phyloP scores from a whole-genome alignment of 2,888 invertebrate species.

The Hydriomena furcata region DNA sequence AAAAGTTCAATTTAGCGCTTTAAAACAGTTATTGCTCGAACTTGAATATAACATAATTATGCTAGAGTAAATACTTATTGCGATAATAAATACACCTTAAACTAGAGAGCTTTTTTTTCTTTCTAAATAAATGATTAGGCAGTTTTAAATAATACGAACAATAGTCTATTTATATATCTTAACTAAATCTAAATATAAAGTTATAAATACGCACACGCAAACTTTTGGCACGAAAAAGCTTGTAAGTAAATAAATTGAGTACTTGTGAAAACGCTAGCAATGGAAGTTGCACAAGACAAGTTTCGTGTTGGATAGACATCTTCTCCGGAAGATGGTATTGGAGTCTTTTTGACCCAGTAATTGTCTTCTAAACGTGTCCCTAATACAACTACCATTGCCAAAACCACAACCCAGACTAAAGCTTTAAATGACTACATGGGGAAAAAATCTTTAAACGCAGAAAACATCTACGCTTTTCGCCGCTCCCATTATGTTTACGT shows the following conservation, averaged over 20 bases:
- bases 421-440: constrained; percentile 71
- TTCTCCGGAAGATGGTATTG: too few relatives aligned
- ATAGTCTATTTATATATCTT: constrained; percentile 11
- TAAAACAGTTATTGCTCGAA: neutral
- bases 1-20: too few relatives aligned
- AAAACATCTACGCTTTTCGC: constrained; percentile 44
- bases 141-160: constrained; percentile 25
- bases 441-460: constrained; percentile 48
- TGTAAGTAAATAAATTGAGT: constrained; percentile 16
- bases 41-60: constrained; percentile 6
- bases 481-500: constrained; percentile 42
- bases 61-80: constrained; percentile 19
- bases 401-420: constrained; percentile 53
- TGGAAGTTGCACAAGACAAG: constrained; percentile 8
- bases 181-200: constrained; percentile 32
- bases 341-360: too few relatives aligned
- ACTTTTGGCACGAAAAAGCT: constrained; percentile 52
- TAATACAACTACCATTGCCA: constrained; percentile 35
- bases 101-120: constrained; percentile 61
- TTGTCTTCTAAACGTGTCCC: too few relatives aligned
- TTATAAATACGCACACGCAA: constrained; percentile 40
- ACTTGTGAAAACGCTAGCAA: neutral
- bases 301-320: too few relatives aligned
- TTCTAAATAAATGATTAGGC: constrained; percentile 38
- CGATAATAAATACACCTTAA: constrained; percentile 64